phyloP scores from a whole-genome alignment of 2,113 vertebrate genomes.

The Brachypteracias leptosomus region DNA sequence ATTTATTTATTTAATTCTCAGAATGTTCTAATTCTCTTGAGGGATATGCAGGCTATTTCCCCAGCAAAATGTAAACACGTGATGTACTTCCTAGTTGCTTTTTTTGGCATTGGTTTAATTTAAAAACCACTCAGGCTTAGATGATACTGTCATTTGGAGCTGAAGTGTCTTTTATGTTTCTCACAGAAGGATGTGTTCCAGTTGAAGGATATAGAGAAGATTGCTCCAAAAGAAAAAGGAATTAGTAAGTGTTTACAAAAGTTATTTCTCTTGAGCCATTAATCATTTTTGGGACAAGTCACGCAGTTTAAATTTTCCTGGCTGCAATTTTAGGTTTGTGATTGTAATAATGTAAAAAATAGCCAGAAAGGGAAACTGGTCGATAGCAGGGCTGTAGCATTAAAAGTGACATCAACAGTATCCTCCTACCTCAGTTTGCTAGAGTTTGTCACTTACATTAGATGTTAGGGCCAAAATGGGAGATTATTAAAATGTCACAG shows the following conservation, averaged over 20 bases:
- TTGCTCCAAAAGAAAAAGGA: slow-evolving; percentile 95
- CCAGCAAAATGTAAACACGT: not conserved
- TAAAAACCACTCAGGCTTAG: not conserved
- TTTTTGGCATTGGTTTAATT: not conserved
- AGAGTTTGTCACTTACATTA: not conserved
- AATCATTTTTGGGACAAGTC: not conserved
- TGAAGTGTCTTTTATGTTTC: slow-evolving; percentile 31
- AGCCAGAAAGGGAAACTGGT: not conserved
- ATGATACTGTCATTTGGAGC: not conserved
- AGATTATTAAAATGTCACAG: not conserved
- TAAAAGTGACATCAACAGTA: not conserved
- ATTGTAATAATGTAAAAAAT: not conserved
- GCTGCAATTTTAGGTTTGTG: not conserved
- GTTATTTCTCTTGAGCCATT: not conserved
- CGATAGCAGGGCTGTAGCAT: not conserved
- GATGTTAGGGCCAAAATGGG: not conserved
- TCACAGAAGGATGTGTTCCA: slow-evolving; percentile 97
- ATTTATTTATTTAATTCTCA: not conserved
- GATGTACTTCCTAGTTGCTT: not conserved
- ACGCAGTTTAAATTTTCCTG: not conserved
- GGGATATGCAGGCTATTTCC: not conserved
- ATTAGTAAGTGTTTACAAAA: slow-evolving; percentile 86
- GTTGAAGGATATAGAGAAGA: slow-evolving; percentile 97
- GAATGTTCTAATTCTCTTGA: not conserved
- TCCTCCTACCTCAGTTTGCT: not conserved